A percentile compares a stretch with the other conserved stretches of the same genome.
Evolutionary conservation across 2,113 vertebrate genomes (phyloP).

Genomic region (Coregonus clupeaformis): DNA sequence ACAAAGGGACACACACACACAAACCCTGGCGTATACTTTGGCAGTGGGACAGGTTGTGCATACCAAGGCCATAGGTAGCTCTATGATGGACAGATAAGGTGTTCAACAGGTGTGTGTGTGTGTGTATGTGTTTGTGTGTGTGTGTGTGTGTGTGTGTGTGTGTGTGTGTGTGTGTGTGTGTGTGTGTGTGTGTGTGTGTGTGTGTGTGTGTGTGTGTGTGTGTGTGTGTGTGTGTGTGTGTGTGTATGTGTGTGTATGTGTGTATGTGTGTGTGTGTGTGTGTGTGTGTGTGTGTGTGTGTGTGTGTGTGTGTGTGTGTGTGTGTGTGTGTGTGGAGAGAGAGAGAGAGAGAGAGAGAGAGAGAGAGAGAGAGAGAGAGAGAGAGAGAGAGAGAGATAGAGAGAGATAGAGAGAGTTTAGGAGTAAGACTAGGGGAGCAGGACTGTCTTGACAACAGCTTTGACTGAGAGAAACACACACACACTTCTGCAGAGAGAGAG

Average conservation of each 20-base stretch:
- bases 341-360: no score
- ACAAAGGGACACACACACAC: slow-evolving; percentile 4
- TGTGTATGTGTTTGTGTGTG: background rate
- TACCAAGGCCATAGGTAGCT: slow-evolving; percentile 5
- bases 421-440: background rate
- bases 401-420: background rate
- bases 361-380: no score
- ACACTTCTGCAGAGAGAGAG: slow-evolving; percentile 7
- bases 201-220: background rate
- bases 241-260: background rate
- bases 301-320: no score
- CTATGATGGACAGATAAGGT: slow-evolving; percentile 12
- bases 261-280: background rate
- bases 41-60: background rate
- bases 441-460: background rate
- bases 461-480: background rate
- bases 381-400: no score
- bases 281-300: background rate
- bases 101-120: slow-evolving; percentile 26
- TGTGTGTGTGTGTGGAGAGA: no score
- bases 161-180: slow-evolving; percentile 13
- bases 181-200: background rate
- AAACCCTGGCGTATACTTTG: slow-evolving; percentile 4
- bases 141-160: slow-evolving; percentile 1
- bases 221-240: slow-evolving; percentile 1